Evolutionary conservation across 2,113 vertebrate species (phyloP).

Genomic region (Rhodinocichla rosea): DNA sequence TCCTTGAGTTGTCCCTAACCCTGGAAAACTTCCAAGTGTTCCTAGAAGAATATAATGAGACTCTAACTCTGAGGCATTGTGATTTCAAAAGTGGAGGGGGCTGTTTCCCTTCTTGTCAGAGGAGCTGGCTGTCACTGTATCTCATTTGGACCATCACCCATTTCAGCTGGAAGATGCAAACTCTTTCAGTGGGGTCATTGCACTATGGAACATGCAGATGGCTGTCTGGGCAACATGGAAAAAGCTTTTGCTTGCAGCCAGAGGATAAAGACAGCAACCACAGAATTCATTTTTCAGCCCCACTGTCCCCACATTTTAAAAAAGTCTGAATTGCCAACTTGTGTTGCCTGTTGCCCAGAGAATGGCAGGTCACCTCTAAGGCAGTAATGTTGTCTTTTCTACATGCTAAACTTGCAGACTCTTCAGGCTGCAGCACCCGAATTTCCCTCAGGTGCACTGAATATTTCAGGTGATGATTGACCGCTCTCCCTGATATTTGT

Average conservation of each 20-base stretch:
- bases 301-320: neutral
- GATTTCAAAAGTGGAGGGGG: neutral
- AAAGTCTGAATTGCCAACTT: neutral
- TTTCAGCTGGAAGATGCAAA: neutral
- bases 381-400: neutral
- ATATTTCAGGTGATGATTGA: slow-evolving; percentile 24
- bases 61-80: neutral
- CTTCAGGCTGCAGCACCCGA: neutral
- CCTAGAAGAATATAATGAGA: neutral
- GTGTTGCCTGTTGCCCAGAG: neutral
- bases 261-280: neutral
- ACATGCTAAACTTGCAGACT: neutral
- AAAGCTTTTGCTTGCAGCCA: neutral
- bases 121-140: neutral
- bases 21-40: neutral
- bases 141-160: neutral
- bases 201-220: neutral
- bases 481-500: slow-evolving; percentile 38
- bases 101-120: neutral
- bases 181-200: neutral
- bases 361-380: neutral
- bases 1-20: neutral
- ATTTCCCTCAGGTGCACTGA: slow-evolving; percentile 19
- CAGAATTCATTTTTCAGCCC: neutral
- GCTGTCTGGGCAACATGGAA: neutral